A percentile compares a stretch with the other conserved stretches of the same genome.
Evolutionary conservation across 2,888 invertebrate genomes (phyloP).

Genomic region (Protophormia terraenovae): DNA sequence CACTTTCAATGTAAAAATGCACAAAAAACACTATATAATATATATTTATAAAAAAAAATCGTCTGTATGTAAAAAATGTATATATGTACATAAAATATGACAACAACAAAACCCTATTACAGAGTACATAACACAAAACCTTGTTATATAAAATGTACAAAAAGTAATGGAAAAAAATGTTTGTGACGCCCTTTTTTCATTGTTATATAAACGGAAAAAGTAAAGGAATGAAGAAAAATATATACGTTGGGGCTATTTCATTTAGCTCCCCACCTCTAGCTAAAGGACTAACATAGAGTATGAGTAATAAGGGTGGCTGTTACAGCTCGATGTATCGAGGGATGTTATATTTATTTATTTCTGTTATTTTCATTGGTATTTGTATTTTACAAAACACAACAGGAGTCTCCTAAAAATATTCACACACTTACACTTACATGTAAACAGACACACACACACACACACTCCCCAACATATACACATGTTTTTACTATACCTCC

Average conservation of each 20-base stretch:
- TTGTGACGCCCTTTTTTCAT: constrained; percentile 69
- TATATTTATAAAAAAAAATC: not conserved
- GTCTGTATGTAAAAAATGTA: not conserved
- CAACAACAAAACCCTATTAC: constrained; percentile 51
- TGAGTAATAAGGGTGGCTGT: constrained; percentile 60
- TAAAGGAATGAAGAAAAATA: not conserved
- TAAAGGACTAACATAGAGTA: constrained; percentile 20
- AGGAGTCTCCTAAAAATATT: constrained; percentile 52
- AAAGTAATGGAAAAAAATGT: constrained; percentile 37
- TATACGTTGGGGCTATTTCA: constrained; percentile 53
- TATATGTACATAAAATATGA: constrained; percentile 34
- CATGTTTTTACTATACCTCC: constrained; percentile 29
- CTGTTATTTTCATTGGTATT: constrained; percentile 64
- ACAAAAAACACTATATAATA: not conserved
- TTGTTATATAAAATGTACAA: constrained; percentile 47
- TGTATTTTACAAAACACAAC: constrained; percentile 36
- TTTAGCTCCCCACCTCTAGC: constrained; percentile 16
- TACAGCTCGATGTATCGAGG: constrained; percentile 30
- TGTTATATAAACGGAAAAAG: constrained; percentile 36
- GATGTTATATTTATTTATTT: constrained; percentile 57
- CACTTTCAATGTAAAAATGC: not conserved
- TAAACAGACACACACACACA: not conserved
- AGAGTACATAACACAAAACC: constrained; percentile 38
- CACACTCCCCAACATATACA: not conserved
- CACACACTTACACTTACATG: not conserved